phyloP scores from a whole-genome alignment of 2,113 vertebrate species.

The Mesocricetus auratus region DNA sequence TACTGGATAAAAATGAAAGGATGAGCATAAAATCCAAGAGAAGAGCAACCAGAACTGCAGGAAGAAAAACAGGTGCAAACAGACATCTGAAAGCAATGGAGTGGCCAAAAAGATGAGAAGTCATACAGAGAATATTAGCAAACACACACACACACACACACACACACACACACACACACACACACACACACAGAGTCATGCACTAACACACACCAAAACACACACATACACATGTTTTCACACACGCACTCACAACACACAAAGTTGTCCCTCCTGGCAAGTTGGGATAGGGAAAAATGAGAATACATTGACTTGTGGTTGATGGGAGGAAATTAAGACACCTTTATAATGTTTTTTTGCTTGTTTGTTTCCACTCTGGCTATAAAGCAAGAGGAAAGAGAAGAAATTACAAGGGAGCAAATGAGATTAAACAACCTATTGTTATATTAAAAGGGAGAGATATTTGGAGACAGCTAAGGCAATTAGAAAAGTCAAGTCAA shows the following conservation, averaged over 20 bases:
- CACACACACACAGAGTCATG: neutral
- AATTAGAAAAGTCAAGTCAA: neutral
- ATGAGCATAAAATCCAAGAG: neutral
- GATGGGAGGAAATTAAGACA: neutral
- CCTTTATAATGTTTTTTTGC: neutral
- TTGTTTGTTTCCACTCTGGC: neutral
- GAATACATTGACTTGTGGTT: neutral
- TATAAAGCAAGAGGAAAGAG: neutral
- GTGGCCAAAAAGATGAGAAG: neutral
- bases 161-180: neutral
- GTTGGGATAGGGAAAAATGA: neutral
- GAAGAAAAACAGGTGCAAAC: neutral
- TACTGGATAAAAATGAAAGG: neutral
- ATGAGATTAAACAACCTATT: neutral
- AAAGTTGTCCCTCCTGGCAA: neutral
- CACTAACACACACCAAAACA: neutral
- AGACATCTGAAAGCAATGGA: neutral
- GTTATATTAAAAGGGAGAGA: neutral
- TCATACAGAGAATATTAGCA: neutral
- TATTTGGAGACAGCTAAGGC: neutral
- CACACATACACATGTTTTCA: neutral
- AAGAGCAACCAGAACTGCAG: neutral
- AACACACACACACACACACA: neutral
- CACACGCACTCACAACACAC: neutral
- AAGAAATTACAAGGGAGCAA: neutral